Base-by-base conservation (phyloP, 2,888 invertebrate species). In the Marronus borbonicus region DNA sequence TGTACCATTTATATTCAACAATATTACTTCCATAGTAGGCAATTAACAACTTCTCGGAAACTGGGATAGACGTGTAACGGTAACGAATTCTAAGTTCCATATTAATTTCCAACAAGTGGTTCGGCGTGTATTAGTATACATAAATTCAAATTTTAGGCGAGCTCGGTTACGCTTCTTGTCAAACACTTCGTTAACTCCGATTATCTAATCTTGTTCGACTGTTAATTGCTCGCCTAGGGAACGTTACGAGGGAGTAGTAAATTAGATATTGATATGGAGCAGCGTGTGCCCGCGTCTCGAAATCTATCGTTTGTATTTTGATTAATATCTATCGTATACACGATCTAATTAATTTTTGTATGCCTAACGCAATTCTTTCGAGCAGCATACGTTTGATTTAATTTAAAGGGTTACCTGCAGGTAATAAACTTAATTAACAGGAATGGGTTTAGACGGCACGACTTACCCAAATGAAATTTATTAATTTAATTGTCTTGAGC, bases 31-130 rank as follows among this genome's bases (percentile, higher is more conserved):
- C 62, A 31, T 28, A 62, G 4, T 28, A 28, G 14, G 12, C 14
- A 62, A 62, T 62, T 62, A 31, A 31, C 10, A 28, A 36, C 31
- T 36, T 31, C 28, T 62, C 62, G 12, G 31, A 62, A 12, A 31
- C 28, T 3, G 31, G 24, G 12, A 31, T 10, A 62, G 14, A 20
- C 17, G 14, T 20, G 55, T 20, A 55, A 55, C 55, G 4, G 55
- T 55, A 62, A 28, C 14, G 62, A 10, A 62, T 62, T 62, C 62
- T 28, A 62, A 62, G 62, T 62, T 62, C 31, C 10, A 28, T 62
- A 62, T 62, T 64, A 75, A 75, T 75, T 60, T 60, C 49, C 75
- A 75, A 64, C 66, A 65, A 55, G 76, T 65, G 50, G 76, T 52
- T 76, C 52, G 36, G 62, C 28, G 14, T 58, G 20, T 20, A 20